Evolutionary conservation across 2,113 vertebrate genomes (phyloP), one percentile per base, ranked within the genome.

Genomic region (Corythornis cristatus): DNA sequence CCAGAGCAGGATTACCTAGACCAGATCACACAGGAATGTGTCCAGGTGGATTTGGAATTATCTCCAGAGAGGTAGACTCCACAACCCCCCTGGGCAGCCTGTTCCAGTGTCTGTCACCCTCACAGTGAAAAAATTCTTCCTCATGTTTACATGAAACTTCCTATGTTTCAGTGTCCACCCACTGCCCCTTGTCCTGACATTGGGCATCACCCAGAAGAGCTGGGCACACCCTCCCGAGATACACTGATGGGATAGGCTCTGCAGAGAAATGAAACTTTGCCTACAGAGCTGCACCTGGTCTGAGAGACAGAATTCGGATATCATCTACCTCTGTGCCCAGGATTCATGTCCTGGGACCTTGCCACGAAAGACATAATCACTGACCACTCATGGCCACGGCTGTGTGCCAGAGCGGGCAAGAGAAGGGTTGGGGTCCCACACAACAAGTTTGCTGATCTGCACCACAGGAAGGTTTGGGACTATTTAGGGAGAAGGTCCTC

Each of bases 191-290:
- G 37, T 37, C 37, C 37, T 37, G 37, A 37, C 37, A 37, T 11
- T 37, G 37, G 10, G 37, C 37, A 37, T 37, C 37, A 37, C 37
- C 37, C 37, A 37, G 37, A 37, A 37, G 37, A 37, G 9, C 37
- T 37, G 37, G 37, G 37, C 37, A 37, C 37, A 37, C 37, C 37
- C 37, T 37, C 8, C 9, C 31, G 6, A 53, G 53, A 20, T 21
- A 4, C 7, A 16, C 4, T 1, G 7, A 15, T 29, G 19, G 4
- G n/a, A 15, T 0, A 23, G 76, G 54, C n/a, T 61, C 28, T 15
- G 14, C 45, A 35, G n/a, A 65, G 46, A 42, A 83, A 23, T 40
- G 0, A 23, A 57, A 9, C 12, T 62, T 70, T 66, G 64, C 29
- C 33, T 37, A 0, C 0, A 0, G 46, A 68, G 25, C 46, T 66